Evolutionary conservation across 2,797 vertebrate species (phyloP), one percentile per base, ranked within the genome.

Genomic region (Delichon dasypus): DNA sequence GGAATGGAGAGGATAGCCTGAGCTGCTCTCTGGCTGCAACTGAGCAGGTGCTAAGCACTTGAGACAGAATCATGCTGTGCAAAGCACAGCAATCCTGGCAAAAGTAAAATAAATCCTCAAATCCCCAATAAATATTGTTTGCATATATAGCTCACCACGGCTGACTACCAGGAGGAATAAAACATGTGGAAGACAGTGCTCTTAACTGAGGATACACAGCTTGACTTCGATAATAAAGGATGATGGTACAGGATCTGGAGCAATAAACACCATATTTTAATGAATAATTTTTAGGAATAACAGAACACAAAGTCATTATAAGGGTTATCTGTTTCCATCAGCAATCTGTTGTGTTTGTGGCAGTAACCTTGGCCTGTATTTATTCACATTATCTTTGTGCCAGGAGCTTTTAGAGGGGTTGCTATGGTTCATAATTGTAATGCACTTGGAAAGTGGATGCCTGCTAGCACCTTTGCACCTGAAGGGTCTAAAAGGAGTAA

Each of bases 211-310:
- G 26, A 17, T 70, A 77, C 40, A 36, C 87, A 95, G 85, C 53
- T 95, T 95, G 89, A 73, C 62, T 92, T 58, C 44, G 36, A 89
- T 87, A 91, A 90, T 92, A 91, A 88, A 93, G 54, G 74, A 77
- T 71, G 51, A 85, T 85, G 50, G 38, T 78, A 64, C 32, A 87
- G 50, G 66, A 85, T 93, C 60, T 55, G 47, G 13, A 91, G 53
- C 53, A 84, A 91, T 89, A 89, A 89, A 72, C 68, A 76, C 40
- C 50, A 72, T 89, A 89, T 68, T 95, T 86, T 93, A 91, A 96
- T 78, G 60, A 95, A 89, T 65, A 73, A 12, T 85, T 84, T 88
- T 87, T 83, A 84, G 4, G 89, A 94, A 93, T 71, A 90, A 42
- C 53, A 85, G 47, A 83, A 83, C 62, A 80, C 16, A 47, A 51